phyloP scores from a whole-genome alignment of 2,113 vertebrate species.

The Oryzias melastigma region DNA sequence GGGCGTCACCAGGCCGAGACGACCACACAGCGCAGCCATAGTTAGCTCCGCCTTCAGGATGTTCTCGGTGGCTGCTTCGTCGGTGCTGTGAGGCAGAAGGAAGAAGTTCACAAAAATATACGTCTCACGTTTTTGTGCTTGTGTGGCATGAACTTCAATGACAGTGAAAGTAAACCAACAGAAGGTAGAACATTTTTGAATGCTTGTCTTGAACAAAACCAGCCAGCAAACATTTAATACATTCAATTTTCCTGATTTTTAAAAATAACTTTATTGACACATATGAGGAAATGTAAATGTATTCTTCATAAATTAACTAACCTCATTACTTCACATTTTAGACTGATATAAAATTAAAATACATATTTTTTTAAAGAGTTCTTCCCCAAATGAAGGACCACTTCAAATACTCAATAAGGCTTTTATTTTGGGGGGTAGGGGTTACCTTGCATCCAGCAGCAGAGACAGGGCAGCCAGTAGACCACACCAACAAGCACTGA shows the following conservation, averaged over 20 bases:
- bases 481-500: constrained; percentile 96
- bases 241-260: background rate
- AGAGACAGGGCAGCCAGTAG: constrained; percentile 94
- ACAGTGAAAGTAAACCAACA: too few relatives aligned
- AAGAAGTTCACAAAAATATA: background rate
- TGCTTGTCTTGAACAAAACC: too few relatives aligned
- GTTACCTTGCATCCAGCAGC: constrained; percentile 94
- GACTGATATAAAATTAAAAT: background rate
- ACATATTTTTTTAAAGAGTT: background rate
- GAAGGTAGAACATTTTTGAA: too few relatives aligned
- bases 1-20: constrained; percentile 90
- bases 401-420: too few relatives aligned
- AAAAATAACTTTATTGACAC: too few relatives aligned
- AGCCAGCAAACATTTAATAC: background rate
- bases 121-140: background rate
- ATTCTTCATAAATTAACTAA: background rate
- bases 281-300: too few relatives aligned
- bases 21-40: constrained; percentile 94
- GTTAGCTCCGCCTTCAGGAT: constrained; percentile 97
- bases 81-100: constrained; percentile 79
- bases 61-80: constrained; percentile 96
- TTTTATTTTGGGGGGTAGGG: background rate
- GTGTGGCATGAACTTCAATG: background rate
- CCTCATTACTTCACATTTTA: background rate
- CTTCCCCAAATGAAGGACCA: too few relatives aligned